Evolutionary conservation across 2,797 vertebrate genomes (phyloP).

Genomic region (Petrocephalus sullivani): DNA sequence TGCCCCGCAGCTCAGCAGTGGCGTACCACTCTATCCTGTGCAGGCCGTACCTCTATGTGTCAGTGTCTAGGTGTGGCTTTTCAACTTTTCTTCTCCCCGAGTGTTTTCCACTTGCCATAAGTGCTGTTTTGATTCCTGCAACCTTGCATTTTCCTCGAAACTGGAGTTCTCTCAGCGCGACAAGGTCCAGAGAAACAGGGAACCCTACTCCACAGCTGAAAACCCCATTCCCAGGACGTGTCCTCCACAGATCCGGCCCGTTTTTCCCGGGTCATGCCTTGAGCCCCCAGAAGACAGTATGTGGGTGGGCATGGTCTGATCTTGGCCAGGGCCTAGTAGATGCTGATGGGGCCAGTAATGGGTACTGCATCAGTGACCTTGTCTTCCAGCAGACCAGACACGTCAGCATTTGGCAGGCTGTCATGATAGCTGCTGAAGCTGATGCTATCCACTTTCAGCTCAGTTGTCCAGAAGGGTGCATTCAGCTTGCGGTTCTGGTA

Average conservation of each 20-base stretch:
- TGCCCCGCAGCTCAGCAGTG: not conserved
- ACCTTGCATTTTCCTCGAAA: not conserved
- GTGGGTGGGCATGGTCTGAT: not conserved
- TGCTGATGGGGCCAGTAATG: slow-evolving; percentile 80
- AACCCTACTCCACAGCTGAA: not conserved
- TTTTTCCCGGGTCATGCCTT: not conserved
- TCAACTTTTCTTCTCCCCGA: not conserved
- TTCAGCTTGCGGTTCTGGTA: slow-evolving; percentile 96
- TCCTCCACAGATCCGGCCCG: not conserved
- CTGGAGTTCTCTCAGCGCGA: not conserved
- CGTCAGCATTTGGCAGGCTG: slow-evolving; percentile 93
- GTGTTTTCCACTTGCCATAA: not conserved
- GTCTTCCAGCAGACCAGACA: slow-evolving; percentile 87
- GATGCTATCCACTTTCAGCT: slow-evolving; percentile 97
- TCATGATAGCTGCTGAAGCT: slow-evolving; percentile 99
- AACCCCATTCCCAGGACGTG: not conserved
- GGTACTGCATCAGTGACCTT: slow-evolving; percentile 82
- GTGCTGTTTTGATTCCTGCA: not conserved
- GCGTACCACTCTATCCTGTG: not conserved
- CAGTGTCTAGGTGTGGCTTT: not conserved
- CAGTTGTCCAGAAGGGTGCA: slow-evolving; percentile 98
- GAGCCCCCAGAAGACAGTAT: not conserved
- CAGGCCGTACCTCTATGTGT: not conserved
- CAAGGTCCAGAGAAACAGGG: not conserved
- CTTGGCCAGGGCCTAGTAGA: slow-evolving; percentile 57